Base-by-base conservation (phyloP, 2,888 invertebrate genomes). In the Chloromyia formosa region DNA sequence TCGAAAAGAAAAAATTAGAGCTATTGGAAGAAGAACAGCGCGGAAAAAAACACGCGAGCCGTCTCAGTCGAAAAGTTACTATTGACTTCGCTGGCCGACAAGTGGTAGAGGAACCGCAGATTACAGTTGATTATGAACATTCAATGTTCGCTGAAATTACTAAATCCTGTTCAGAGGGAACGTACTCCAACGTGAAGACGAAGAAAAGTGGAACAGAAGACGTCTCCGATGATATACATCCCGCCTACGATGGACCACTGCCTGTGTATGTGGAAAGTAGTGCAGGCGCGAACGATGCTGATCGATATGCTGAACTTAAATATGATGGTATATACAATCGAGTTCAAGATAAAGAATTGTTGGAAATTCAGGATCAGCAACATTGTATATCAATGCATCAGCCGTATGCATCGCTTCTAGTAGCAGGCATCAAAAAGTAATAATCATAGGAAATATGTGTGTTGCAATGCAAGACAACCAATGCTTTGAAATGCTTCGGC, bases 331-430 rank as follows among this genome's bases (percentile, higher is more conserved):
- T 80, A 12, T 84, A 83, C 74, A 85, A 86, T 76, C 87, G 90
- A 1, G 88, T 93, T 14, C 95, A 96, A 82, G 95, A 96, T 82
- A 87, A 89, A 58, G 91, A 92, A 82, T 85, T 93, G 71, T 89
- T 92, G 80, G 93, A 94, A 87, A 94, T 96, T 91, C 89, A 90
- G 60, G 96, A 96, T 84, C 88, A 92, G 79, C 96, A 97, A 1
- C 87, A 91, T 79, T 98, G 97, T 83, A 86, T 98, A 14, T 96
- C 95, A 80, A 92, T 98, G 93, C 96, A 96, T 85, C 98, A 98
- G 82, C 98, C 98, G 0, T 97, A 94, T 91, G 98, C 98, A 0
- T 95, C 96, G 0, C 87, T 98, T 42, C 88, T 98, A 0, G 90
- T 97, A 0, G 89, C 91, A n/a, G 98, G 97, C 71, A 95, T 98